These are phyloP conservation scores for Timema cristinae DNA, from an alignment of 2,888 invertebrate genomes.

Conservation along the genomic window DNA sequence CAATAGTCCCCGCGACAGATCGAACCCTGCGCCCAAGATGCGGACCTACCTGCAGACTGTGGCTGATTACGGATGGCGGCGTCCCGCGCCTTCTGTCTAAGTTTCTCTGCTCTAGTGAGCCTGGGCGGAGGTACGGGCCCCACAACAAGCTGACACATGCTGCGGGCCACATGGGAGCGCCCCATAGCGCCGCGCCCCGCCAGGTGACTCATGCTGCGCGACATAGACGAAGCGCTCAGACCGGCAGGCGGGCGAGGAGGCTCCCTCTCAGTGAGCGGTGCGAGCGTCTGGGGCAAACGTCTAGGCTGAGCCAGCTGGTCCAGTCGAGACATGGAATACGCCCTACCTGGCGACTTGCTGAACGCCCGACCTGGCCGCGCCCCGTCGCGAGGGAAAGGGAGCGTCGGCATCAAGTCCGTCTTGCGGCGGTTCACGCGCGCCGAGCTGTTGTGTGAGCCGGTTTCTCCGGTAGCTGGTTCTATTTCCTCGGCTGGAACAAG, in stretches of 20 bases:
- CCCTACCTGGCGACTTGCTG: conserved; percentile 69
- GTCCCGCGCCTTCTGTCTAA: conserved; percentile 44
- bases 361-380: conserved; percentile 33
- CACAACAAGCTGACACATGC: conserved; percentile 49
- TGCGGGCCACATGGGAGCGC: conserved; percentile 45
- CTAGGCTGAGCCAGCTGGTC: conserved; percentile 77
- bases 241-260: conserved; percentile 36
- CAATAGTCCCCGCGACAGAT: neutral
- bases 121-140: conserved; percentile 43
- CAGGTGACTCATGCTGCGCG: conserved; percentile 70
- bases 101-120: conserved; percentile 46
- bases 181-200: conserved; percentile 41
- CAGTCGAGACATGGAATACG: conserved; percentile 89
- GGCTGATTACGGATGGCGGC: conserved; percentile 31
- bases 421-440: conserved; percentile 76
- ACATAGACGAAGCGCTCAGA: conserved; percentile 48
- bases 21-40: neutral
- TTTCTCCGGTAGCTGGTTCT: conserved; percentile 11
- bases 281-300: conserved; percentile 45
- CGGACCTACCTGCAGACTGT: conserved; percentile 12
- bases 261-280: conserved; percentile 41
- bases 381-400: conserved; percentile 66
- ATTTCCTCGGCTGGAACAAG: conserved; percentile 22
- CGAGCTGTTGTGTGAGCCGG: neutral
- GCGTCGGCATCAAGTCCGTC: conserved; percentile 87